These are phyloP conservation scores for Drosophila suboccidentalis DNA, from an alignment of 2,888 invertebrate genomes.

Conservation along the genomic window DNA sequence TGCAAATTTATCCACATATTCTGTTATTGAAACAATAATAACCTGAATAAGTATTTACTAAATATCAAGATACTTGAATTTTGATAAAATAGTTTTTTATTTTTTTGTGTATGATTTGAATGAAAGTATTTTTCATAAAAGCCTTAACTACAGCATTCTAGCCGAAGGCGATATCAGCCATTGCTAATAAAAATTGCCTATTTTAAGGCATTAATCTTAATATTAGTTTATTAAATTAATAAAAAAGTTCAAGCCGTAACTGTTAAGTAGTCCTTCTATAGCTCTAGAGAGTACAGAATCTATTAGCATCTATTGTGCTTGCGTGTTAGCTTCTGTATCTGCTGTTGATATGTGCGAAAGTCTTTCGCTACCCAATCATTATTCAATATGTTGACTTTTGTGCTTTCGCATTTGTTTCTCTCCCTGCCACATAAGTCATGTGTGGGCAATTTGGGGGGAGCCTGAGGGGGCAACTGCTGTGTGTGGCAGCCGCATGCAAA, in stretches of 20 bases:
- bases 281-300: no score
- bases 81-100: no score
- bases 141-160: no score
- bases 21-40: no score
- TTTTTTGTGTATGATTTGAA: not conserved
- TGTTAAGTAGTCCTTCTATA: not conserved
- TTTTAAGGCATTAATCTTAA: no score
- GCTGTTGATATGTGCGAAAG: conserved; percentile 17
- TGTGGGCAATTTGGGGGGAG: conserved; percentile 25
- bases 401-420: conserved; percentile 76
- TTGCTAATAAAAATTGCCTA: no score
- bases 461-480: not conserved
- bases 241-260: no score
- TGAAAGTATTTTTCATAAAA: not conserved
- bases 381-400: conserved; percentile 82
- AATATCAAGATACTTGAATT: no score
- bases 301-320: conserved; percentile 16
- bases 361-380: conserved; percentile 72
- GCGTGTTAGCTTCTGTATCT: conserved; percentile 21
- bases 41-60: no score
- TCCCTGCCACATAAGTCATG: conserved; percentile 73
- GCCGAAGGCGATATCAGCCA: no score
- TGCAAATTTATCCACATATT: no score
- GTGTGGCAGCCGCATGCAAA: conserved; percentile 52
- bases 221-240: no score